Base-by-base conservation (phyloP, 2,888 invertebrate species). In the Spilarctia lutea region DNA sequence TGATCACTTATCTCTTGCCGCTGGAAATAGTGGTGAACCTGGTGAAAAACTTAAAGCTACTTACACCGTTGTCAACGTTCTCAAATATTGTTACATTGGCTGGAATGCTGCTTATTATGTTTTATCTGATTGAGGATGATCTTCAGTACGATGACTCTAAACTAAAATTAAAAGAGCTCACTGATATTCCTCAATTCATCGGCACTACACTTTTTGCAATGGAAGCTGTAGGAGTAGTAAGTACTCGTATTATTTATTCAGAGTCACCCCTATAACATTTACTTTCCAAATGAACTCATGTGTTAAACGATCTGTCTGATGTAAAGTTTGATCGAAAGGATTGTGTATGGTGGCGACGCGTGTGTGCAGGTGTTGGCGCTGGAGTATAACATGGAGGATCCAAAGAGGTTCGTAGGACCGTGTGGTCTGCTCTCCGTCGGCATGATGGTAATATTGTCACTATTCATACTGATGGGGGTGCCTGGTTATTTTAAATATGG, bases 371-470 rank as follows among this genome's bases (percentile, higher is more conserved):
- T 99, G 35, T 96, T 99, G 90, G 99, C 99, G 0, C 91, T 99
- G 82, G 99, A 99, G 92, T 99, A 99, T 91, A 98, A 98, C 90
- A 99, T 99, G 99, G 97, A 97, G 87, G 96, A 97, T 0, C 99
- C 99, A 0, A 96, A 97, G 83, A 95, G 96, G 99, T 20, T 60
- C 35, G 30, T 70, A 20, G n/a, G 13, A 45, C 48, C 63, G 24
- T 67, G 73, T 69, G 97, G 99, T 0, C 97, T 99, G 0, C 95
- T 99, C 39, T 98, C 98, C 88, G 95, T 97, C 81, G 96, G 97
- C 20, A 99, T 99, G 98, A 79, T 96, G 0, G 89, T 97, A 18
- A 98, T 99, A 75, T 96, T 98, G 0, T 80, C 95, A 3, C 92
- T 3, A 0, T 99, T 99, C 90, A 96, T 97, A 3, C 95, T 97